A percentile compares a stretch with the other conserved stretches of the same genome.
phyloP scores from a whole-genome alignment of 2,797 vertebrate species.

The Pantherophis vulpinus region DNA sequence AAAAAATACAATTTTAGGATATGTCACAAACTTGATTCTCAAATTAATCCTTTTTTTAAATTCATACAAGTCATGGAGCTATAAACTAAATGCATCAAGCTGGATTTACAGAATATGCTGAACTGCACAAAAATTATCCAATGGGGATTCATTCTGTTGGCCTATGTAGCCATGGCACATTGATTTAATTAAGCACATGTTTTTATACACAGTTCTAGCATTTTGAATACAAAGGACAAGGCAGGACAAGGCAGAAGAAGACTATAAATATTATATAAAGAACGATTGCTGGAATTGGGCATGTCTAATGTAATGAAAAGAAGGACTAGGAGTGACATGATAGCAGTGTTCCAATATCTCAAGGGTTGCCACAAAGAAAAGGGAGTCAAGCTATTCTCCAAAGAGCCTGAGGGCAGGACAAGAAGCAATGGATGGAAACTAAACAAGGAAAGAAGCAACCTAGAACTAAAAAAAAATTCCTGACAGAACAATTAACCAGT shows the following conservation, averaged over 20 bases:
- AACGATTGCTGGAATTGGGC: no score
- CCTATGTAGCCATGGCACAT: not conserved
- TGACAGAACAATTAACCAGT: no score
- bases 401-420: no score
- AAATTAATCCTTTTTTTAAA: not conserved
- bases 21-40: not conserved
- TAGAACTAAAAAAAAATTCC: no score
- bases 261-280: no score
- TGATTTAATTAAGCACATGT: not conserved
- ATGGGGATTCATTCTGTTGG: not conserved
- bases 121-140: not conserved
- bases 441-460: no score
- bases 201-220: not conserved
- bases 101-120: not conserved
- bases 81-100: not conserved
- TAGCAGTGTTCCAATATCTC: no score
- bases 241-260: not conserved
- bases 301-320: no score
- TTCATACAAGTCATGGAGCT: not conserved
- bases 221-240: not conserved
- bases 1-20: not conserved
- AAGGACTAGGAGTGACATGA: no score
- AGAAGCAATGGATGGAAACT: no score
- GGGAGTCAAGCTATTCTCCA: no score
- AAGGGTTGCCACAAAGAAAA: no score